Evolutionary conservation across 2,113 vertebrate genomes (phyloP).

Genomic region (Pluvianellus socialis): DNA sequence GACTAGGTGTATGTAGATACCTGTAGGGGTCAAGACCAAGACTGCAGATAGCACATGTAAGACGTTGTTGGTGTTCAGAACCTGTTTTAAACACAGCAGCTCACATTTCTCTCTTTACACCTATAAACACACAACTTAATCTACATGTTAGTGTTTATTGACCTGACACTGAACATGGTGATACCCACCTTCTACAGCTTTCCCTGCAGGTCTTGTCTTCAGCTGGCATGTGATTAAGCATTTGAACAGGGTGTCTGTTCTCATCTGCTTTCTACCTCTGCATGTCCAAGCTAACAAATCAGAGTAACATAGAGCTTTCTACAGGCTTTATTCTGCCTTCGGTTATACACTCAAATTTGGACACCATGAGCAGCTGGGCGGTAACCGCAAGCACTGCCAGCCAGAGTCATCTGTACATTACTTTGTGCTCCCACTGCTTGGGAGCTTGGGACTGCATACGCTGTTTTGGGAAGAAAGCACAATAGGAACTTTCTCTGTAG

Average conservation of each 20-base stretch:
- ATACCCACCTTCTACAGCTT: neutral
- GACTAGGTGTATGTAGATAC: neutral
- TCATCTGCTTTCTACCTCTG: neutral
- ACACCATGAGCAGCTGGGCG: neutral
- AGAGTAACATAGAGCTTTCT: neutral
- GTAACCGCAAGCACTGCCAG: neutral
- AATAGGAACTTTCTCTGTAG: neutral
- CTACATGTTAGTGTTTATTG: neutral
- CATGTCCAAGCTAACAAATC: neutral
- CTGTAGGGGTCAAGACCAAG: neutral
- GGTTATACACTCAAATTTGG: neutral
- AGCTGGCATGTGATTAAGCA: neutral
- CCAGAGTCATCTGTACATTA: neutral
- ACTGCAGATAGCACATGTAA: neutral
- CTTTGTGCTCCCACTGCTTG: neutral
- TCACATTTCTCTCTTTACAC: neutral
- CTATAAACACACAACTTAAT: neutral
- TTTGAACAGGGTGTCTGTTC: neutral
- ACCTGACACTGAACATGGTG: neutral
- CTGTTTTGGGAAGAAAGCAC: neutral
- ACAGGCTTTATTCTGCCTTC: neutral
- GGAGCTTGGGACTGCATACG: neutral
- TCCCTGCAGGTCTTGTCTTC: neutral
- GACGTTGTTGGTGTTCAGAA: neutral
- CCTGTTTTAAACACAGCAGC: neutral